phyloP scores from a whole-genome alignment of 30 jellyfish, hydroid and myxozoan species.

The Hydra vulgaris region DNA sequence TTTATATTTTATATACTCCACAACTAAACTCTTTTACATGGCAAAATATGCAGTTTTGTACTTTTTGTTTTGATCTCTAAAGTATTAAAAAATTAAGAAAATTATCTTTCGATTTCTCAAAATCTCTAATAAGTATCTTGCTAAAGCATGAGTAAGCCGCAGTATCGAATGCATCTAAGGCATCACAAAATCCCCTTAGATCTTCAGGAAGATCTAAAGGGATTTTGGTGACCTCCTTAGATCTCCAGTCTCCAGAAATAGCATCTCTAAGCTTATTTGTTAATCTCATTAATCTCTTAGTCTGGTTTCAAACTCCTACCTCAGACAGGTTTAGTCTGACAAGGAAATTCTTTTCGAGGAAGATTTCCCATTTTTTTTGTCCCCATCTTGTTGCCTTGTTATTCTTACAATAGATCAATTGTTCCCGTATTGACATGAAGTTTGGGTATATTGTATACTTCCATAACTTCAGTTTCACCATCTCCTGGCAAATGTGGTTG shows the following conservation, averaged over 20 bases:
- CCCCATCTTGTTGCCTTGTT: background rate
- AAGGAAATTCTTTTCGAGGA: background rate
- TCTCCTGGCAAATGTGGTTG: background rate
- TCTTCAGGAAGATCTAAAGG: background rate
- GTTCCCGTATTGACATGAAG: background rate
- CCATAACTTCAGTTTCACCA: background rate
- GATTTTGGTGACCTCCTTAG: too few species aligned
- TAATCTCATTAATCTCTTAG: background rate
- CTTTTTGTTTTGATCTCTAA: background rate
- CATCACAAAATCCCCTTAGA: background rate
- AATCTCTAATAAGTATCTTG: background rate
- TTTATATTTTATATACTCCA: too few species aligned
- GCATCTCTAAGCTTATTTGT: background rate
- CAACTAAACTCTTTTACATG: too few species aligned
- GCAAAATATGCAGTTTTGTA: background rate
- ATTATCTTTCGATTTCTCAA: background rate
- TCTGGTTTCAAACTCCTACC: background rate
- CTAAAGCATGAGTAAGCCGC: background rate
- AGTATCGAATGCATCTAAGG: background rate
- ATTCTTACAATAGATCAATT: background rate
- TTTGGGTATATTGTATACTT: background rate
- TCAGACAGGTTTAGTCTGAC: background rate
- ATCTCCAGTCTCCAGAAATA: too few species aligned
- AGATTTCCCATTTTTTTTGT: background rate
- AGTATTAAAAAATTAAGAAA: background rate